A percentile compares a stretch with the other conserved stretches of the same genome.
Conservation (phyloP, 2,888 invertebrate genomes). For the Rhyacophila evoluta region DNA sequence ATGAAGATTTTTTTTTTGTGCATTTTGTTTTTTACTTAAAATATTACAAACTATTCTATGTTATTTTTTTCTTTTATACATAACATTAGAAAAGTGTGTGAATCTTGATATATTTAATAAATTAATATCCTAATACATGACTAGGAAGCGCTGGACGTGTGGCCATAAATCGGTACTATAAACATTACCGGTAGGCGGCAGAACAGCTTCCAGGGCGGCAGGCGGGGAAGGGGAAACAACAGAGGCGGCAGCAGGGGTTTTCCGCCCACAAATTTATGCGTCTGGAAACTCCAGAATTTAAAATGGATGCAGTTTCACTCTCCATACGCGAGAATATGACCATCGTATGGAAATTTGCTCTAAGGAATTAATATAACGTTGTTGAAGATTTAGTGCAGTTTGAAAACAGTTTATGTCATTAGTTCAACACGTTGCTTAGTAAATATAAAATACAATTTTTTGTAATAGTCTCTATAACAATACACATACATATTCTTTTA, state of each 20-base stretch:
- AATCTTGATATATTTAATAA: no score
- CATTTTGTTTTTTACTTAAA: no score
- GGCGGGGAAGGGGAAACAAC: background rate
- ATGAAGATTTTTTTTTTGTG: no score
- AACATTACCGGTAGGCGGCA: constrained; percentile 26
- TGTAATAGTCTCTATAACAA: no score
- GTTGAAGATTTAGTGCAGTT: background rate
- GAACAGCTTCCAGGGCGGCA: constrained; percentile 3
- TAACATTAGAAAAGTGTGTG: no score
- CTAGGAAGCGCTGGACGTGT: background rate
- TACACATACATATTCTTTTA: no score
- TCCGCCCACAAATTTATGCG: constrained; percentile 49
- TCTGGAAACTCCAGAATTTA: constrained; percentile 49
- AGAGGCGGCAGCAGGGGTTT: constrained; percentile 23
- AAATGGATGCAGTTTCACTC: background rate
- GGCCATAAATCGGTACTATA: constrained; percentile 32
- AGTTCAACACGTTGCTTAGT: no score
- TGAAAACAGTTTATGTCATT: no score
- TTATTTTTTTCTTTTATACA: no score
- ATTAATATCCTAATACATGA: no score
- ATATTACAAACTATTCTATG: no score
- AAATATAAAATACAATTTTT: no score
- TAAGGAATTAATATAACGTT: background rate
- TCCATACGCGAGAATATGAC: background rate
- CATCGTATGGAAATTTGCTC: background rate